These are phyloP conservation scores for Labroides dimidiatus DNA, from an alignment of 2,797 vertebrate genomes.

Conservation along the genomic window DNA sequence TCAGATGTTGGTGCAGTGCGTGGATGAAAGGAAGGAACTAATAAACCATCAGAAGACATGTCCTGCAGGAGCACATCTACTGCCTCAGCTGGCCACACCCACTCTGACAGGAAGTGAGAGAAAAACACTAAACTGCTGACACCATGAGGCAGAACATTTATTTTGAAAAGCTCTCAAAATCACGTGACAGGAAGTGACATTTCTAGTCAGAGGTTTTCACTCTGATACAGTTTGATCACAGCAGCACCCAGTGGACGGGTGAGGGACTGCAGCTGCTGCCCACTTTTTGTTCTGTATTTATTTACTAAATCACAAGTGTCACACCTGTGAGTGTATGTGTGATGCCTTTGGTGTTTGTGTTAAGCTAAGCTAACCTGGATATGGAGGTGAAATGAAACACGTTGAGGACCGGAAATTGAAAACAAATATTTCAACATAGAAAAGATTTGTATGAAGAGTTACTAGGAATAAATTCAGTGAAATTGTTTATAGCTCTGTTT, in stretches of 20 bases:
- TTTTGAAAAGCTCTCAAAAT: not conserved
- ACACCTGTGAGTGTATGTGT: not conserved
- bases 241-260: not conserved
- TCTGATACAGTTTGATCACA: not conserved
- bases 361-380: no score
- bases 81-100: not conserved
- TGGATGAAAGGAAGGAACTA: no score
- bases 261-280: not conserved
- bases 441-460: no score
- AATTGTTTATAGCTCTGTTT: no score
- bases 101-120: constrained; percentile 4
- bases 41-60: no score
- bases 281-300: not conserved
- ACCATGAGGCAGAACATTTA: not conserved
- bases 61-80: not conserved
- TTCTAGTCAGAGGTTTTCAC: not conserved
- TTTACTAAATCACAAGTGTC: not conserved
- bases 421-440: not conserved
- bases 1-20: not conserved
- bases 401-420: no score
- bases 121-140: not conserved
- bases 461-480: no score
- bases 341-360: not conserved
- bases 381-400: no score
- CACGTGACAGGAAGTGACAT: not conserved